Evolutionary conservation across 2,113 vertebrate genomes (phyloP), one percentile per base, ranked within the genome.

Genomic region (Bettongia penicillata): DNA sequence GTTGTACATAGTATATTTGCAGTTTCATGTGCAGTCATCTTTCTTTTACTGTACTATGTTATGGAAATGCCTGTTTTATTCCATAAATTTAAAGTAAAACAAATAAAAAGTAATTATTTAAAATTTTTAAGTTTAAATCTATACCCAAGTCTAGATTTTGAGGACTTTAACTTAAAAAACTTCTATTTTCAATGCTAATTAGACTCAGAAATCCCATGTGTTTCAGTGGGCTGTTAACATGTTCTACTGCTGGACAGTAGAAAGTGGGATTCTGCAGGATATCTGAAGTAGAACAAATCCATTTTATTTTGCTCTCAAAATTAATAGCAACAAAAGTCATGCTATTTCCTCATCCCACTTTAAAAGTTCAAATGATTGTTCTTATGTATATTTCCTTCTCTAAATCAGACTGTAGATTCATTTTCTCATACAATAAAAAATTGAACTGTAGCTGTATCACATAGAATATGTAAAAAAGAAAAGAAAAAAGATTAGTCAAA

Each of bases 391-490:
- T 90, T 91, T 52, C 52, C 55, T 95, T 93, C 91, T 91, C 52
- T 91, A 95, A 68, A 90, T 31, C 90, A 90, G 49, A 1, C 77
- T 51, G 8, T 48, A 61, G 93, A 92, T 97, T 98, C 93, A 95
- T 93, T 96, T 96, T 90, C 10, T 93, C 51, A 37, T 95, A 93
- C 94, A 97, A 93, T 77, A 92, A 95, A 95, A 97, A 96, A 94
- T 47, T 94, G 97, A 97, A 97, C 96, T 91, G 94, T n/a, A n/a
- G n/a, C n/a, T n/a, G n/a, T n/a, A n/a, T 84, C n/a, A 8, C 93
- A 91, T 61, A 91, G 95, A 93, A 89, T 49, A 50, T 0, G 89
- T 92, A 95, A 94, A 94, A 93, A 97, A 91, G 90, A 48, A 48
- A 48, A 48, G 48, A 51, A 51, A 89, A 0, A 43, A 94, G 96